phyloP scores from a whole-genome alignment of 2,888 invertebrate species.

The Chaitophorus viminalis region DNA sequence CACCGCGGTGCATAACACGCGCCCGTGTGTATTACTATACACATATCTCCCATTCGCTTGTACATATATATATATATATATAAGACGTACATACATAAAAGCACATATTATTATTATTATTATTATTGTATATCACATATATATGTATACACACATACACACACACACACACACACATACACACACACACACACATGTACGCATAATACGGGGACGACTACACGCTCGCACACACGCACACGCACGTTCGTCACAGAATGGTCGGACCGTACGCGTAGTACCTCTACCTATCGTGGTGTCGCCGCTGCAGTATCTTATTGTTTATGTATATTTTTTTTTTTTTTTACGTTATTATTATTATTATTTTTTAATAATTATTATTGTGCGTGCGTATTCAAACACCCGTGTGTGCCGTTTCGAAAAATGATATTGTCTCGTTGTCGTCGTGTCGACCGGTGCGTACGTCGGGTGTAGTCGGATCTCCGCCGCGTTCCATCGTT shows the following conservation, averaged over 20 bases:
- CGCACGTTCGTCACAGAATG: slow-evolving; percentile 2
- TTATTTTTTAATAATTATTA: slow-evolving; percentile 31
- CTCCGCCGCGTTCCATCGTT: neutral
- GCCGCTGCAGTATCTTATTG: neutral
- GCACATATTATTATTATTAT: neutral
- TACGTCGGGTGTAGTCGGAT: slow-evolving; percentile 31
- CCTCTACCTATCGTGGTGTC: neutral
- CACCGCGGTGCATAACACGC: neutral
- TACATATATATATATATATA: slow-evolving; percentile 6
- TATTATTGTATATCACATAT: neutral
- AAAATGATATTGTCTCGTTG: slow-evolving; percentile 41
- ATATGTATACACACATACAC: neutral
- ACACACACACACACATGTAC: too few species aligned
- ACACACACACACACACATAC: too few species aligned
- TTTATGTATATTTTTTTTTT: too few species aligned
- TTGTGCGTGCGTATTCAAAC: neutral
- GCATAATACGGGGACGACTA: slow-evolving; percentile 8
- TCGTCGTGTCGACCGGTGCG: slow-evolving; percentile 20
- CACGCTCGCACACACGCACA: slow-evolving; percentile 22
- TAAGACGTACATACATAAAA: neutral
- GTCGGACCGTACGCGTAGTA: slow-evolving; percentile 9
- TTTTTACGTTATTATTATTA: neutral
- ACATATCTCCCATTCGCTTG: neutral
- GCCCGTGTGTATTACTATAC: neutral
- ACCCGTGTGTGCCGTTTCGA: neutral